Percentiles rank a stretch among this genome's conserved stretches.
Conservation (phyloP, 2,113 vertebrate genomes). For the Ceuthmochares aereus region DNA sequence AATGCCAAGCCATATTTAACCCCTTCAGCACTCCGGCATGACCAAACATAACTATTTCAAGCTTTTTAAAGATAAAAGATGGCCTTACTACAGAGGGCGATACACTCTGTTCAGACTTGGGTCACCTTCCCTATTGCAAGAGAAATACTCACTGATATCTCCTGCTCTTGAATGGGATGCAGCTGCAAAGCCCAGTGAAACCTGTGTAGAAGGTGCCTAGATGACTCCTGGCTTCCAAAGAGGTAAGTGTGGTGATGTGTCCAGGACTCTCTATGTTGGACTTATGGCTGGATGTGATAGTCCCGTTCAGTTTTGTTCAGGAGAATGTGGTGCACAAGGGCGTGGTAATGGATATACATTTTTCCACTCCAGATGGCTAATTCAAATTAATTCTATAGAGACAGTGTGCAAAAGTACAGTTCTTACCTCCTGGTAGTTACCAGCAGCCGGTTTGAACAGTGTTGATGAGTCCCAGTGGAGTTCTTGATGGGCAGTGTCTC, state of each 20-base stretch:
- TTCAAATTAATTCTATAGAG: not conserved
- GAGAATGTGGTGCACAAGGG: not conserved
- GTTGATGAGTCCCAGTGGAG: not conserved
- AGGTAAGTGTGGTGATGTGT: not conserved
- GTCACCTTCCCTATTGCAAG: not conserved
- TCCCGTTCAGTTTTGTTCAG: not conserved
- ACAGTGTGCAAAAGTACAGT: not conserved
- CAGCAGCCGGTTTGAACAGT: not conserved
- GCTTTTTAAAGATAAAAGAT: not conserved
- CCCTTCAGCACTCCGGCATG: not conserved
- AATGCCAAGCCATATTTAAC: not conserved
- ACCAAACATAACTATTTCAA: not conserved
- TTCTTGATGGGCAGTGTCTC: conserved; percentile 16
- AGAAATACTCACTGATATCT: not conserved
- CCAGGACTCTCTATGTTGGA: not conserved
- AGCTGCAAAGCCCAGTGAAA: not conserved
- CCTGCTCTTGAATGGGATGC: not conserved
- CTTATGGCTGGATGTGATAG: not conserved
- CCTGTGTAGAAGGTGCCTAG: not conserved
- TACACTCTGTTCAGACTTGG: not conserved
- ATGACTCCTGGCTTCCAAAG: not conserved
- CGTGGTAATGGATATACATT: rapidly evolving
- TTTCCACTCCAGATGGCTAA: not conserved
- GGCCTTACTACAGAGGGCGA: not conserved
- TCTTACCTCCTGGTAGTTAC: conserved; percentile 9